Percentiles rank a stretch among this genome's conserved stretches.
Conservation (phyloP, 2,797 vertebrate species). For the Spinus olivaceus region DNA sequence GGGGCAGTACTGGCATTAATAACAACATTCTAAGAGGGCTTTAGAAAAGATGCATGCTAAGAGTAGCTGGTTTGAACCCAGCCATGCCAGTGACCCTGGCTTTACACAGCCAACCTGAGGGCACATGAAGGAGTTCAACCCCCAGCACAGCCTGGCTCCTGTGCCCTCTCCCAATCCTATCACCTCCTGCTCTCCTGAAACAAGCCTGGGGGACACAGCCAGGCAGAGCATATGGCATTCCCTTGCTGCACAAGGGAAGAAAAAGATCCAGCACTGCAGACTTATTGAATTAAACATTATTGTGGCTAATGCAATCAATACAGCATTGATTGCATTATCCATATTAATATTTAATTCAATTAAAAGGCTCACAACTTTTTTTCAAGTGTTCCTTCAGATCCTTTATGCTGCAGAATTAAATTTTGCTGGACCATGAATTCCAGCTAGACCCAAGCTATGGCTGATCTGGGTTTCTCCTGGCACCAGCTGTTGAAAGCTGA, state of each 20-base stretch:
- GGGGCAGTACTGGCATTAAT: not conserved
- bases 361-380: not conserved
- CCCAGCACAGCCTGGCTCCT: not conserved
- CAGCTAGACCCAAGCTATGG: not conserved
- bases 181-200: not conserved
- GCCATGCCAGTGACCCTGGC: not conserved
- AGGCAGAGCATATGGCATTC: not conserved
- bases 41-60: not conserved
- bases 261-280: not conserved
- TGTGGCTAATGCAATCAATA: constrained; percentile 44
- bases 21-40: not conserved
- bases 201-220: not conserved
- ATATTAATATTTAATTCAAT: constrained; percentile 57
- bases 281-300: constrained; percentile 53
- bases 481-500: not conserved
- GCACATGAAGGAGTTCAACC: not conserved
- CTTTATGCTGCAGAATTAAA: not conserved
- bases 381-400: not conserved
- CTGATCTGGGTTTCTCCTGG: not conserved
- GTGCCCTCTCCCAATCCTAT: not conserved
- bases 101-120: not conserved
- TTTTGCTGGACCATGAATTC: not conserved
- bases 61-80: not conserved
- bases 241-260: not conserved
- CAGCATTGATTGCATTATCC: constrained; percentile 11